Evolutionary conservation across 1,140 invertebrate species (phyloP), one percentile per base, ranked within the genome.

Genomic region (Saxidomus purpurata): DNA sequence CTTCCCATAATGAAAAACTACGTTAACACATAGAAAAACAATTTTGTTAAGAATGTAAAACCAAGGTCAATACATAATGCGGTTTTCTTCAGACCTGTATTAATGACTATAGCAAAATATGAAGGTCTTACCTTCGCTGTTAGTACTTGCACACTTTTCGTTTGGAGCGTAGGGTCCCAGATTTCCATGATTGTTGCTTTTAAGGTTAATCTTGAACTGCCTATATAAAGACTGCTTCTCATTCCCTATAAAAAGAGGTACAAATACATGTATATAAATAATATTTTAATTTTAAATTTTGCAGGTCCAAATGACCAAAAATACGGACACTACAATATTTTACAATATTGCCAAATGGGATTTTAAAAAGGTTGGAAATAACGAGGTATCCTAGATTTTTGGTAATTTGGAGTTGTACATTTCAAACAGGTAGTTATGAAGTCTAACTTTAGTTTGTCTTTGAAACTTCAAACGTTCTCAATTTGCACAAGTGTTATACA

Each of bases 121-220:
- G 19, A 4, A n/a, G 3, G 0, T 43, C 49, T 47, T 49, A 79
- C 71, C 61, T 71, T 49, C 36, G n/a, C 31, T 38, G 22, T 11
- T 28, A 36, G 31, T 79, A 11, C 34, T 69, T 8, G 31, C 8
- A 55, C 86, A 88, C 2, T 47, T 15, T 3, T 31, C 11, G n/a
- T 67, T 17, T 36, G 86, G 86, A 11, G 76, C 38, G 43, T 47
- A 88, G n/a, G 31, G 49, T 28, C 77, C 86, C 0, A 88, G 47
- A 13, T 49, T 36, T 6, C 47, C n/a, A 34, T 81, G 59, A 40
- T 88, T 81, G 8, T 34, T 55, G 34, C 86, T 88, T 9, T 6
- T 31, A 8, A 88, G 31, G 13, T 79, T 47, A 49, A 80, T 77
- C 8, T 13, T 17, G 34, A 81, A 88, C 34, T 80, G 74, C 28